Base-by-base conservation (phyloP, 2,113 vertebrate genomes). In the Leuciscus idus region DNA sequence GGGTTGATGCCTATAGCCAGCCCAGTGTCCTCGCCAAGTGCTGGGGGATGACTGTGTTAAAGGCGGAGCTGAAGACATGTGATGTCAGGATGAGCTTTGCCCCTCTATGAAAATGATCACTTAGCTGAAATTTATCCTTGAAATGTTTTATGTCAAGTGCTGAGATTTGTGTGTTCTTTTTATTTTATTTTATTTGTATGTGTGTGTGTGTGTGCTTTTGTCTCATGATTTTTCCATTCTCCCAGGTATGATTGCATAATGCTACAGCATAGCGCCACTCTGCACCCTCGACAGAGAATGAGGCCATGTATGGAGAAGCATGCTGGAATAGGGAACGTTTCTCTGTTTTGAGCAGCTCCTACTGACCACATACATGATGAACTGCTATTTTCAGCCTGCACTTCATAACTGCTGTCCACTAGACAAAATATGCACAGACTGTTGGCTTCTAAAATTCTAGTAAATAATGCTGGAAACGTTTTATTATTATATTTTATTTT, bases 231-330 rank as follows among this genome's bases (percentile, higher is more conserved):
- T 23, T 76, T 84, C 50, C 64, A 62, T 66, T 87, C 76, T 84
- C 80, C 79, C 75, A 86, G 66, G 78, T 85, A 61, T 87, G 62
- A 75, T 86, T 87, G 76, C 61, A 36, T 86, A 81, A 89, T 70
- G 68, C 61, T 72, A 23, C 79, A 26, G 79, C 84, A 83, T n/a
- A 64, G 57, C 48, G 39, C 66, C 28, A 28, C 33, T 62, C 79
- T 64, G 66, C 28, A 78, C 26, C 26, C 62, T 84, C 52, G 12
- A 78, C 80, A 75, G 30, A 68, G 28, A 59, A 84, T 46, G 78
- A 87, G 84, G 78, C 59, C 82, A 82, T n/a, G 50, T 50, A 28
- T 64, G 72, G 23, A 66, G 70, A 70, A 19, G 80, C 23, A 26
- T 70, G 28, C 75, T 70, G 28, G 12, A 50, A 8, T 8, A 36